These are phyloP conservation scores for Pachypanchax playfairii DNA, from an alignment of 2,113 vertebrate species.

Conservation along the genomic window DNA sequence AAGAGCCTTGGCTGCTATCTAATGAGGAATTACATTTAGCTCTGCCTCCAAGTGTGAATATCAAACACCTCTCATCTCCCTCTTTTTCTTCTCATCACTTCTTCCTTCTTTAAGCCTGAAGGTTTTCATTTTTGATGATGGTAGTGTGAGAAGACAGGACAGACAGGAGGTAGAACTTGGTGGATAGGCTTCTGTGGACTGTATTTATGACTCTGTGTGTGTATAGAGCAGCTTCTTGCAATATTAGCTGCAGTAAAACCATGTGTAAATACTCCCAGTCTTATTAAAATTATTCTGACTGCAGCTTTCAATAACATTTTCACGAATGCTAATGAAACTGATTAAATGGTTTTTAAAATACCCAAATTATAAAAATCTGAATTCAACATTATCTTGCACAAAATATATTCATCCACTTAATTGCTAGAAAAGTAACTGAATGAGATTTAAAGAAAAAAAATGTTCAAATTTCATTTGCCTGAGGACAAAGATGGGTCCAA, in stretches of 20 bases:
- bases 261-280: constrained; percentile 9
- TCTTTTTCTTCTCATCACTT: constrained; percentile 30
- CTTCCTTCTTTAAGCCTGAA: constrained; percentile 39
- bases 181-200: constrained; percentile 14
- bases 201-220: not conserved
- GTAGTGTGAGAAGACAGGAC: constrained; percentile 19
- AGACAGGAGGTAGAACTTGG: constrained; percentile 9
- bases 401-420: too few species aligned
- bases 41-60: constrained; percentile 71
- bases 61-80: constrained; percentile 63
- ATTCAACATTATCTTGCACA: not conserved
- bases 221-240: constrained; percentile 15
- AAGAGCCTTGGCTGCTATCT: constrained; percentile 59
- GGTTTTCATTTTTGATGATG: constrained; percentile 59
- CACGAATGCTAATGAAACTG: not conserved
- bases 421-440: not conserved
- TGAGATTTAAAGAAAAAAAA: not conserved
- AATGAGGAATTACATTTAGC: constrained; percentile 72
- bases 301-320: too few species aligned
- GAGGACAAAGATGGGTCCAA: not conserved
- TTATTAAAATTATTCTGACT: not conserved
- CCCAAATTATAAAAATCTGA: not conserved
- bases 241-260: constrained; percentile 2
- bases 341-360: not conserved
- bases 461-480: not conserved